Base-by-base conservation (phyloP, 2,888 invertebrate genomes). In the Balanococcus diminutus region DNA sequence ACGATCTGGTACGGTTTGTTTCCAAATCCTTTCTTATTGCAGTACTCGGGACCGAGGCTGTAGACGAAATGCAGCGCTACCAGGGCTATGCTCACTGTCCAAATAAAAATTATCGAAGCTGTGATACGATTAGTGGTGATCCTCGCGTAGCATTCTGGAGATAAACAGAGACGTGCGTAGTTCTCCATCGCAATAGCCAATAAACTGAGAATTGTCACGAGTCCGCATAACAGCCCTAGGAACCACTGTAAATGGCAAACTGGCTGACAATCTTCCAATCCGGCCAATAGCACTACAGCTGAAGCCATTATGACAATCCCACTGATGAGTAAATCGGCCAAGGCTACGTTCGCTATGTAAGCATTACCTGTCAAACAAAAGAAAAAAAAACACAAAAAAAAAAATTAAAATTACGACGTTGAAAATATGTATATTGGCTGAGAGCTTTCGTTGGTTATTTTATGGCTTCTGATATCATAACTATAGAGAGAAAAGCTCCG, bases 311-410 rank as follows among this genome's bases (percentile, higher is more conserved):
- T 92, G 56, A 95, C 93, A 14, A 93, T 89, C 0, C 93, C 92
- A 0, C 95, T 94, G 11, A 95, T 92, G 22, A 95, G 90, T 81
- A 95, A 90, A 89, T 95, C 95, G 0, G 94, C 93, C 84, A 95
- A 88, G 0, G 95, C 95, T 31, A 94, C 92, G 90, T 93, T 94
- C 87, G 93, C 94, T 87, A 94, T 90, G 89, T 93, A 94, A 36
- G 93, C 92, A 90, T 94, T 94, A 82, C 94, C 94, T 93, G 91
- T 19, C 87, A 88, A 87, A 36, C 84, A 56, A 72, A 39, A 32
- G 28, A n/a, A 56, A 32, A 51, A 42, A 42, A 42, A 42, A 6
- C 28, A 14, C 28, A 14, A 36, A 82, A n/a, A 82, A 19, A 67
- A 42, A 42, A 42, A 42, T n/a, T n/a, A n/a, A n/a, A n/a, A n/a